Conservation (phyloP, 1,140 invertebrate species). For the Laupala kohalensis region DNA sequence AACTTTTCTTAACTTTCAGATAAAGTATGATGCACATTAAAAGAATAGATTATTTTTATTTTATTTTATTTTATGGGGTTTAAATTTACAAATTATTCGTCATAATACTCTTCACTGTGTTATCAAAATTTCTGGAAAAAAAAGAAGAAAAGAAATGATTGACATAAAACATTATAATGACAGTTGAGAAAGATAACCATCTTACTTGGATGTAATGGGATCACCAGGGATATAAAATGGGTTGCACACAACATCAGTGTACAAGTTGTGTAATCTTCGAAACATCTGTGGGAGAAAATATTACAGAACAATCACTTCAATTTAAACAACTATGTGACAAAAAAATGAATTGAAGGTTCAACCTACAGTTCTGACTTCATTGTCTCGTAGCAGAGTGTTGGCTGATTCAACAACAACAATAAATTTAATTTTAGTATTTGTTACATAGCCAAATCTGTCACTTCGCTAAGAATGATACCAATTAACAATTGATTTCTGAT, state of each 20-base stretch:
- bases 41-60: no score
- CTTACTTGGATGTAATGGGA: constrained; percentile 66
- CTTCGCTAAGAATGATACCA: constrained; percentile 6
- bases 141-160: constrained; percentile 8
- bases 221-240: constrained; percentile 87
- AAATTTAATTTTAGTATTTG: constrained; percentile 94
- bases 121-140: constrained; percentile 20
- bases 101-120: constrained; percentile 19
- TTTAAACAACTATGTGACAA: constrained; percentile 5
- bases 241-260: constrained; percentile 86
- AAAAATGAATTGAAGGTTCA: no score
- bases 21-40: no score
- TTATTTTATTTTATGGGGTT: no score
- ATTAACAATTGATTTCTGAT: not conserved
- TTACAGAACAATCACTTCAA: not conserved
- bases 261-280: constrained; percentile 75
- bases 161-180: not conserved
- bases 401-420: constrained; percentile 86
- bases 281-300: constrained; percentile 54
- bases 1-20: no score
- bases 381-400: constrained; percentile 76
- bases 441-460: constrained; percentile 89
- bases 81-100: constrained; percentile 10
- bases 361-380: constrained; percentile 81
- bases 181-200: constrained; percentile 12